Evolutionary conservation across 92 coral and sea anemone species (phyloP), one percentile per base, ranked within the genome.

Genomic region (Umimayanthus kanabou): DNA sequence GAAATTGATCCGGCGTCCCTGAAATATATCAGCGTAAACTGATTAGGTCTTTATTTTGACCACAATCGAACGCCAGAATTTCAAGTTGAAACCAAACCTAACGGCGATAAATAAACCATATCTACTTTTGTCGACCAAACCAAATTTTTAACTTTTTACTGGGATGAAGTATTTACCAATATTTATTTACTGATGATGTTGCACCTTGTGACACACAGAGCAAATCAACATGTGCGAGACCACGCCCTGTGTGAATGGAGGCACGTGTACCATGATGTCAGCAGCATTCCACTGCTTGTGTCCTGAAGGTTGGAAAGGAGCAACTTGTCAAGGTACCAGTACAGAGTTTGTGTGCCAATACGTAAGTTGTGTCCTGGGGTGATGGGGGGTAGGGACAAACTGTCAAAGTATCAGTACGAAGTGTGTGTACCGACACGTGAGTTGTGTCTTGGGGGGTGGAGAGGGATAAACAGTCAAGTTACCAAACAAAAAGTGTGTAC

Each of bases 141-240:
- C 72, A 66, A 66, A 22, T 66, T 14, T 20, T 64, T 64, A 64
- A 25, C 9, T 53, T 53, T 53, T 53, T 9, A 15, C 20, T 61
- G 26, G 13, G 18, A 14, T 43, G 0, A 45, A 33, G 6, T 15
- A 7, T 26, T 9, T 25, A 10, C 28, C 2, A 4, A 3, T 43
- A n/a, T 43, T 7, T 20, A 13, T 45, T 42, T 43, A 45, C 6
- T 18, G 9, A 22, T 30, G 39, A n/a, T 80, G 43, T 53, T 30
- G n/a, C 37, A 40, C 30, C 37, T 72, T 16, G 29, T 30, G 13
- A 58, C 72, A 80, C 90, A 14, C 86, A 96, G 98, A 94, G 80
- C 95, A 93, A 84, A 90, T 95, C n/a, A 96, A 94, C 89, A 82
- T 92, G 72, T 92, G 93, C 81, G 93, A 94, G 22, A 83, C 84